Evolutionary conservation across 2,888 invertebrate species (phyloP), one percentile per base, ranked within the genome.

Genomic region (Helobdella robusta): DNA sequence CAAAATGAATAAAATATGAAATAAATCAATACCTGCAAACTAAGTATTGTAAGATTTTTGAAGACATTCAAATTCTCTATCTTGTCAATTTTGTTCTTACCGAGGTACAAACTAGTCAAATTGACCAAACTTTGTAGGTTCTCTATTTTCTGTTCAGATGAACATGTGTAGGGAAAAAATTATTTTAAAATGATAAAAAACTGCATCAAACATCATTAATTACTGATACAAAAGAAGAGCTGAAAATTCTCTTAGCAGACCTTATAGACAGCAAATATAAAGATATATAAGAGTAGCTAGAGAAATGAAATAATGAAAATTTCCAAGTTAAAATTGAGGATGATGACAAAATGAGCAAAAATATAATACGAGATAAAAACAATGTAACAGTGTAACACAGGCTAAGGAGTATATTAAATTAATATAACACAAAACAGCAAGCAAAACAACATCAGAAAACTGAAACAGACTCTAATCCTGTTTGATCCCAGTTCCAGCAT

Each of bases 401-500:
- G n/a, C n/a, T n/a, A n/a, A n/a, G n/a, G n/a, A n/a, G n/a, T n/a
- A n/a, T n/a, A n/a, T n/a, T n/a, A n/a, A n/a, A n/a, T n/a, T n/a
- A n/a, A n/a, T n/a, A n/a, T n/a, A n/a, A n/a, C n/a, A n/a, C n/a
- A n/a, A n/a, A n/a, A n/a, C n/a, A n/a, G n/a, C n/a, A n/a, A n/a
- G n/a, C n/a, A n/a, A n/a, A n/a, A n/a, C n/a, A 59, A 59, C 23
- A 30, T 34, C 18, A 48, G 25, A 25, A 18, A 1, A 23, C 1
- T 0, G n/a, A 44, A 61, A 77, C 81, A 78, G 81, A 89, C 89
- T 78, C 90, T 83, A 25, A 82, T 79, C 69, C 76, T 88, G 79
- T 99, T 99, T 73, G 95, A 92, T 0, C 98, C 98, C 64, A 99
- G 81, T 78, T 99, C 98, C 6, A 98, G 80, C 77, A 91, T 83